phyloP scores from a whole-genome alignment of 2,797 vertebrate species.

The Eospalax fontanierii region DNA sequence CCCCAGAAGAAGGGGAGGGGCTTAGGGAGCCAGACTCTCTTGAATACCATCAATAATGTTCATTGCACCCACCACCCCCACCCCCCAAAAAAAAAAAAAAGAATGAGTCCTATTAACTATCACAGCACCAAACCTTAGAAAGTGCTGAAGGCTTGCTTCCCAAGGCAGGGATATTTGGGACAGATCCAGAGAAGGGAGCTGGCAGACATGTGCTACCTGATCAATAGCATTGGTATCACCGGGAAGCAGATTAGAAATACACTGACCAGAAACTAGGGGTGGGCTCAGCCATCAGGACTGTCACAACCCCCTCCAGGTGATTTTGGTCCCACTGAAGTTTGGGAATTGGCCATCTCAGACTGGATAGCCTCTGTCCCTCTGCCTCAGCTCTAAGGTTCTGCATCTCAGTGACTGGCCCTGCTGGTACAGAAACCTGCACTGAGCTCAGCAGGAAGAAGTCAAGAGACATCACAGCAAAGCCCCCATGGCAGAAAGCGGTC shows the following conservation, averaged over 20 bases:
- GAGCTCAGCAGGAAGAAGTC: neutral
- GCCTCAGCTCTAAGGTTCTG: neutral
- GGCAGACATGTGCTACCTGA: neutral
- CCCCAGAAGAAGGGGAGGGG: too few species aligned
- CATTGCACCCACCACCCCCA: too few species aligned
- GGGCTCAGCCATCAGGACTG: neutral
- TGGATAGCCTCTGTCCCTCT: accelerated
- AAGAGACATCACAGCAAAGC: neutral
- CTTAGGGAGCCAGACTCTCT: too few species aligned
- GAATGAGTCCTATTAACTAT: neutral
- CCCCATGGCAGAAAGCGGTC: neutral
- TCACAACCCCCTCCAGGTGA: neutral
- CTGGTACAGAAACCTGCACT: neutral
- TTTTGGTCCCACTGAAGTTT: neutral
- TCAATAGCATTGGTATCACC: neutral
- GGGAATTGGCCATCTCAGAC: too few species aligned
- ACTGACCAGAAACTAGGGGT: too few species aligned
- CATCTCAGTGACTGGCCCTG: neutral
- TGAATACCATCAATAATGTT: too few species aligned
- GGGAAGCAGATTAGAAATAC: neutral
- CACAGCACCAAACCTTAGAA: neutral
- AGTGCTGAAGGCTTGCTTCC: neutral
- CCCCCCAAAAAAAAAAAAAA: too few species aligned
- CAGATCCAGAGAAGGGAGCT: neutral
- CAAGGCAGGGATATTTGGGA: neutral